A percentile compares a stretch with the other conserved stretches of the same genome.
Evolutionary conservation across 2,888 invertebrate species (phyloP).

Genomic region (Dorcus parallelipipedus): DNA sequence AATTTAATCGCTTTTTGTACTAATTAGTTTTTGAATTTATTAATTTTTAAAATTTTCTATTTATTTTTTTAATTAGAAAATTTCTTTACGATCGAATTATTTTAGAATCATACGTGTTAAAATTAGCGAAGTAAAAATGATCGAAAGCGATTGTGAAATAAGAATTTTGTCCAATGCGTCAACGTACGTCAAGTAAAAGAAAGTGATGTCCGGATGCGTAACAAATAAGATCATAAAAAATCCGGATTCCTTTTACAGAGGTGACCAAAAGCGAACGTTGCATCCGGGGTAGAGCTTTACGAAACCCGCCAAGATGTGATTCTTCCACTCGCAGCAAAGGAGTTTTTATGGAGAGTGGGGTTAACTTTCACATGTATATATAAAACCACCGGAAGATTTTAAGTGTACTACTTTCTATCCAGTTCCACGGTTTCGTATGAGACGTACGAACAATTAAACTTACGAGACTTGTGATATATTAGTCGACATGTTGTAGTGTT

Average conservation of each 20-base stretch:
- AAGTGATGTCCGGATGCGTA: conserved; percentile 13
- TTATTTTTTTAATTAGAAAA: too few relatives aligned
- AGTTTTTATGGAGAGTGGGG: conserved; percentile 39
- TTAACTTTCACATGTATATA: conserved; percentile 50
- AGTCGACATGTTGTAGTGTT: conserved; percentile 4
- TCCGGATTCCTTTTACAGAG: background rate
- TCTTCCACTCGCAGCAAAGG: conserved; percentile 1
- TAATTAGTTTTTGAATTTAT: background rate
- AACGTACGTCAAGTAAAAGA: conserved; percentile 5
- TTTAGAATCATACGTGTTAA: too few relatives aligned
- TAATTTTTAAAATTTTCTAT: background rate
- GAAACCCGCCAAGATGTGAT: background rate
- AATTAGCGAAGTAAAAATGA: background rate
- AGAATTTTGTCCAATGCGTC: background rate
- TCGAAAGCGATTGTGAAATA: background rate
- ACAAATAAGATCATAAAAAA: conserved; percentile 6
- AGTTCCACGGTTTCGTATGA: conserved; percentile 20
- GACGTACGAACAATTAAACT: conserved; percentile 2
- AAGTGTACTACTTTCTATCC: conserved; percentile 47
- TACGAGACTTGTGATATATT: too few relatives aligned
- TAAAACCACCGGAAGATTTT: conserved; percentile 49
- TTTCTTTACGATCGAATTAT: too few relatives aligned
- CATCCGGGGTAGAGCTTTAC: conserved; percentile 3
- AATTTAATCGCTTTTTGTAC: background rate
- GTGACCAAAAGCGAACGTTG: conserved; percentile 4